Percentiles rank a stretch among this genome's conserved stretches.
Conservation (phyloP, 2,888 invertebrate genomes). For the Entomobrya multifasciata region DNA sequence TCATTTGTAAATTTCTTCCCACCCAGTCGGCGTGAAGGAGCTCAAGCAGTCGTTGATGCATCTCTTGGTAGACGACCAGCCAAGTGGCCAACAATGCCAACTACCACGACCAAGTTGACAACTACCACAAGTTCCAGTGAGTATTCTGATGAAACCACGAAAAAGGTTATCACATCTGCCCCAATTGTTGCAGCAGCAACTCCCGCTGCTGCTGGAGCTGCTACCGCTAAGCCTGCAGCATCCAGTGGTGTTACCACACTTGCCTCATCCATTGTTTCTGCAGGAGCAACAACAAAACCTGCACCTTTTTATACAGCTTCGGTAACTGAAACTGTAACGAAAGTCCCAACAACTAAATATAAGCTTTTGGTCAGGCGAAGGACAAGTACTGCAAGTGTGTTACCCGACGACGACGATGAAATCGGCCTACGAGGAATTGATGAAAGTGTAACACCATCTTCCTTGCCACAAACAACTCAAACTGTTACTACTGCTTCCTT, state of each 20-base stretch:
- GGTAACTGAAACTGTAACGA: neutral
- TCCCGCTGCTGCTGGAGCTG: neutral
- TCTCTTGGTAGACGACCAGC: conserved; percentile 52
- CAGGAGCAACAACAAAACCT: conserved; percentile 9
- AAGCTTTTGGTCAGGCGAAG: conserved; percentile 37
- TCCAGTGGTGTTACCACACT: too few relatives aligned
- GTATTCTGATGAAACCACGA: conserved; percentile 62
- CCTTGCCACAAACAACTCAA: too few relatives aligned
- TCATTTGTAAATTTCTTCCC: conserved; percentile 71
- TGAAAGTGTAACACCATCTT: too few relatives aligned
- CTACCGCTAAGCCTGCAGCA: neutral
- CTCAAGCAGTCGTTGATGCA: conserved; percentile 61
- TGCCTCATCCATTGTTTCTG: neutral
- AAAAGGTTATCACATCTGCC: conserved; percentile 10
- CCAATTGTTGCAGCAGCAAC: conserved; percentile 3
- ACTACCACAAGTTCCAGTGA: conserved; percentile 63
- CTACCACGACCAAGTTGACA: conserved; percentile 62
- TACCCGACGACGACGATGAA: neutral
- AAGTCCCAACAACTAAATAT: conserved; percentile 18
- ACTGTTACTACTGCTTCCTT: too few relatives aligned
- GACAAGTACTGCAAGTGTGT: neutral
- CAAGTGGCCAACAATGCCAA: conserved; percentile 58
- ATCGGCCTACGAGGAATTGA: too few relatives aligned
- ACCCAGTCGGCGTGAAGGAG: conserved; percentile 57
- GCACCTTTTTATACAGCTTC: neutral